Percentiles rank a stretch among this genome's conserved stretches.
These are phyloP conservation scores for Drosophila paucipuncta DNA, from an alignment of 2,888 invertebrate genomes.

Conservation along the genomic window DNA sequence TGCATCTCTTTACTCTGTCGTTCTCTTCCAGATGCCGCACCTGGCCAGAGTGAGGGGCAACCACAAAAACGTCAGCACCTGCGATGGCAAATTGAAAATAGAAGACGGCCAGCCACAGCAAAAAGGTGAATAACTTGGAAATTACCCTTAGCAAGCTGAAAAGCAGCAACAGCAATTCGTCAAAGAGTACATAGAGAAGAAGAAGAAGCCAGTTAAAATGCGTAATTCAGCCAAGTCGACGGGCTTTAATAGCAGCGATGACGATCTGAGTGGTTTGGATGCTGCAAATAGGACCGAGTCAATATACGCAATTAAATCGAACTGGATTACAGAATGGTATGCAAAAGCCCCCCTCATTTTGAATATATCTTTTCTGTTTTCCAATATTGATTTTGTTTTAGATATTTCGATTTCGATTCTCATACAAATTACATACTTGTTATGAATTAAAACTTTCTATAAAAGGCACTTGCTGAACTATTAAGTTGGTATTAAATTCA, in stretches of 20 bases:
- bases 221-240: slow-evolving; percentile 59
- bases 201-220: slow-evolving; percentile 44
- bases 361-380: neutral
- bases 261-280: slow-evolving; percentile 84
- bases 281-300: slow-evolving; percentile 88
- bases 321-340: slow-evolving; percentile 92
- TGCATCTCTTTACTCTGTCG: slow-evolving; percentile 32
- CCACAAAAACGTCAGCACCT: slow-evolving; percentile 36
- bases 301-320: slow-evolving; percentile 91
- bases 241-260: slow-evolving; percentile 61
- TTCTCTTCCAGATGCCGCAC: slow-evolving; percentile 69
- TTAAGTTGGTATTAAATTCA: neutral
- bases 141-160: slow-evolving; percentile 45
- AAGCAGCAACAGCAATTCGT: slow-evolving; percentile 4
- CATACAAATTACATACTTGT: neutral
- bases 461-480: neutral
- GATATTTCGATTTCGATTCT: slow-evolving; percentile 44
- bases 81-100: slow-evolving; percentile 48
- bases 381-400: neutral
- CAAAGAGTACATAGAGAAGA: neutral
- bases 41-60: slow-evolving; percentile 47
- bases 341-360: slow-evolving; percentile 63
- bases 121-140: slow-evolving; percentile 52
- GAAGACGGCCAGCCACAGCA: slow-evolving; percentile 35
- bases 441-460: neutral